Evolutionary conservation across 2,797 vertebrate species (phyloP).

Genomic region (Gymnothorax javanicus): DNA sequence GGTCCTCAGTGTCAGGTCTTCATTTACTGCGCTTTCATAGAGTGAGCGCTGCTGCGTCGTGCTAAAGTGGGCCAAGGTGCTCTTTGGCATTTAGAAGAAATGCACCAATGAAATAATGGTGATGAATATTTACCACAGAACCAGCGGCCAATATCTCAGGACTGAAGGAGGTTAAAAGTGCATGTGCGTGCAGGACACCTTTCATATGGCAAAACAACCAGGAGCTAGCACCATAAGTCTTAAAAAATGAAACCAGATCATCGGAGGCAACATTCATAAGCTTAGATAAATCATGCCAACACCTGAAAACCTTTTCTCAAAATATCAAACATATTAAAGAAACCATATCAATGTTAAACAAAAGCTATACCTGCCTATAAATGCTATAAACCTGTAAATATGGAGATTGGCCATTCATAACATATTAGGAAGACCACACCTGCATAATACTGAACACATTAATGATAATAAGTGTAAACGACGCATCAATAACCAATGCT

Average conservation of each 20-base stretch:
- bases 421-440: neutral
- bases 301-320: neutral
- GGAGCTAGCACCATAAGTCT: neutral
- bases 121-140: neutral
- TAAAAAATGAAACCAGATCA: neutral
- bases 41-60: neutral
- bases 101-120: neutral
- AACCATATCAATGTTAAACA: too few relatives aligned
- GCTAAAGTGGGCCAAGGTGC: neutral
- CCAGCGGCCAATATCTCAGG: conserved; percentile 9
- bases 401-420: neutral
- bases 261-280: neutral
- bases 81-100: neutral
- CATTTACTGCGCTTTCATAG: neutral
- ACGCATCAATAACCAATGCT: neutral
- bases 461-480: neutral
- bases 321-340: too few relatives aligned
- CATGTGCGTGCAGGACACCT: neutral
- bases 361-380: neutral
- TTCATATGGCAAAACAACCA: neutral
- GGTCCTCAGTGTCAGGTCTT: neutral
- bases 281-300: neutral
- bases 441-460: neutral
- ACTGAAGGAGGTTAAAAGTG: neutral
- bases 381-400: neutral